phyloP scores from a whole-genome alignment of 2,888 invertebrate genomes.

The Lycaena phlaeas region DNA sequence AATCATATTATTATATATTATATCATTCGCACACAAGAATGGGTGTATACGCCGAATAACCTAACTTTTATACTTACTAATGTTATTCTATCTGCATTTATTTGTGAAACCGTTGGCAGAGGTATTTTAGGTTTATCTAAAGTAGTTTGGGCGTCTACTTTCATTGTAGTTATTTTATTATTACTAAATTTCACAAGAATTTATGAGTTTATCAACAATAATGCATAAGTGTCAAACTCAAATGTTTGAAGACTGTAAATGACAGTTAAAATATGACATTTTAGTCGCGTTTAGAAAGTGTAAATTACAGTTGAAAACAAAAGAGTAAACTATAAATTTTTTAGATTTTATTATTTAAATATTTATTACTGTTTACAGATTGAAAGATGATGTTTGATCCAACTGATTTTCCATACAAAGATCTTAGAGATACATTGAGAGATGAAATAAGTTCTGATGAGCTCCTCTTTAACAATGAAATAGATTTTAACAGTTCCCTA shows the following conservation, averaged over 20 bases:
- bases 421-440: constrained; percentile 37
- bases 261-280: constrained; percentile 12
- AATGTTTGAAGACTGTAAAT: constrained; percentile 3
- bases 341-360: neutral
- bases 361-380: constrained; percentile 16
- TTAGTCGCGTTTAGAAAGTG: constrained; percentile 5
- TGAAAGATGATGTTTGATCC: constrained; percentile 60
- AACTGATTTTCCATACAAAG: constrained; percentile 59
- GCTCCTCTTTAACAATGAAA: constrained; percentile 36
- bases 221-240: constrained; percentile 12
- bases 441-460: constrained; percentile 47
- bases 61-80: constrained; percentile 80
- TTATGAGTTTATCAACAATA: constrained; percentile 21
- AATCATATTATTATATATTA: too few species aligned
- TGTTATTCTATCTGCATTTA: constrained; percentile 91
- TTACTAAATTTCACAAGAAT: constrained; percentile 12
- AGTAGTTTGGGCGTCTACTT: constrained; percentile 36
- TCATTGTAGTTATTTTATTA: constrained; percentile 31
- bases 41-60: too few species aligned
- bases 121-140: constrained; percentile 68
- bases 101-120: constrained; percentile 89
- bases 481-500: constrained; percentile 16
- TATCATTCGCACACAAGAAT: too few species aligned
- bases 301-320: neutral
- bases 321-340: constrained; percentile 8